Evolutionary conservation across 2,888 invertebrate genomes (phyloP).

Genomic region (Euproctis similis): DNA sequence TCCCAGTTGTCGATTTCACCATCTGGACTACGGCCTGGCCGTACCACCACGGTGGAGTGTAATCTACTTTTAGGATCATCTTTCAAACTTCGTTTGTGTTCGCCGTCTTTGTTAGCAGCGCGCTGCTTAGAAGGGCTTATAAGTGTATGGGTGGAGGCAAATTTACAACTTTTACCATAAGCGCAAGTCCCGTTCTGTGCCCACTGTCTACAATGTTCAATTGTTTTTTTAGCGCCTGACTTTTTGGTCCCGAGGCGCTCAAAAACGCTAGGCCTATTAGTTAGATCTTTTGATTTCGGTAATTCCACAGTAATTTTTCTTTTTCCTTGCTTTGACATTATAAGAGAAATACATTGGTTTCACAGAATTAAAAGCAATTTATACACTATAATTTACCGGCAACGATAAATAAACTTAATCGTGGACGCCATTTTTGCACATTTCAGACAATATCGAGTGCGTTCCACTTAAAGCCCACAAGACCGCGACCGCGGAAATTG

Average conservation of each 20-base stretch:
- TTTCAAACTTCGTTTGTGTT: conserved; percentile 67
- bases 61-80: conserved; percentile 80
- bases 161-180: conserved; percentile 86
- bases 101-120: conserved; percentile 79
- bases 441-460: no score
- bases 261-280: conserved; percentile 86
- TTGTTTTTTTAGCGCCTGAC: conserved; percentile 72
- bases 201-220: conserved; percentile 86
- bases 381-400: conserved; percentile 30
- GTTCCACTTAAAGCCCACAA: no score
- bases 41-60: conserved; percentile 78
- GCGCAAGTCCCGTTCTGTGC: conserved; percentile 85
- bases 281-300: conserved; percentile 80
- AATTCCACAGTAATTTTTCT: conserved; percentile 86
- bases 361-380: conserved; percentile 38
- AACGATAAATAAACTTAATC: no score
- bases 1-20: conserved; percentile 85
- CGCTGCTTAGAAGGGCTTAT: conserved; percentile 85
- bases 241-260: conserved; percentile 88
- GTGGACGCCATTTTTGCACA: conserved; percentile 35
- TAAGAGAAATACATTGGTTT: conserved; percentile 67
- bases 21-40: conserved; percentile 76
- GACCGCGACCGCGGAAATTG: no score
- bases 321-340: conserved; percentile 80
- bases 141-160: conserved; percentile 82